Percentiles rank a stretch among this genome's conserved stretches.
These are phyloP conservation scores for Aradus depressus DNA, from an alignment of 2,888 invertebrate species.

Conservation along the genomic window DNA sequence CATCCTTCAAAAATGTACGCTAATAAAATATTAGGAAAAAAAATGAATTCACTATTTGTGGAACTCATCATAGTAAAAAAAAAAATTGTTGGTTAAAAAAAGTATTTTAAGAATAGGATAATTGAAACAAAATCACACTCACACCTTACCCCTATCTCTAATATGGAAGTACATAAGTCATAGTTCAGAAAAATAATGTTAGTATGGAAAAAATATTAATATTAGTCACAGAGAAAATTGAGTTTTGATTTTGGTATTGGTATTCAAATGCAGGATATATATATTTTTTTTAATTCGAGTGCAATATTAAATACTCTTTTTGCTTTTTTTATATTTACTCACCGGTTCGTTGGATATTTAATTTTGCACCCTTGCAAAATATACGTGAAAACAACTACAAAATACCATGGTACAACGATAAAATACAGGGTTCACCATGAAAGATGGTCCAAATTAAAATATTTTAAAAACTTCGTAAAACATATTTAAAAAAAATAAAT, in stretches of 20 bases:
- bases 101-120: too few species aligned
- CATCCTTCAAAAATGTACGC: slow-evolving; percentile 7
- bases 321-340: slow-evolving; percentile 10
- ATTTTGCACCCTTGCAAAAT: slow-evolving; percentile 7
- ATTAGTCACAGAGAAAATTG: slow-evolving; percentile 3
- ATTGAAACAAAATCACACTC: slow-evolving; percentile 7
- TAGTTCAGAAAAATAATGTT: slow-evolving; percentile 4
- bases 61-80: too few species aligned
- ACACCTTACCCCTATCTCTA: slow-evolving; percentile 8
- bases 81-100: too few species aligned
- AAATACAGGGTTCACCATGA: too few species aligned
- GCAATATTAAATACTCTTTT: slow-evolving; percentile 12
- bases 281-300: slow-evolving; percentile 3
- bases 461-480: too few species aligned
- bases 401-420: too few species aligned
- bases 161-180: not conserved
- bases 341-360: slow-evolving; percentile 7
- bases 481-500: too few species aligned
- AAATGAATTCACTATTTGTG: too few species aligned
- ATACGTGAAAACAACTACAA: not conserved
- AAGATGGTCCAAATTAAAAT: too few species aligned
- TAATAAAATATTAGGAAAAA: slow-evolving; percentile 1
- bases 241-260: slow-evolving; percentile 25
- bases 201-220: slow-evolving; percentile 4
- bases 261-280: slow-evolving; percentile 28